phyloP scores from a whole-genome alignment of 2,888 invertebrate species.

The Coenonympha arcania region DNA sequence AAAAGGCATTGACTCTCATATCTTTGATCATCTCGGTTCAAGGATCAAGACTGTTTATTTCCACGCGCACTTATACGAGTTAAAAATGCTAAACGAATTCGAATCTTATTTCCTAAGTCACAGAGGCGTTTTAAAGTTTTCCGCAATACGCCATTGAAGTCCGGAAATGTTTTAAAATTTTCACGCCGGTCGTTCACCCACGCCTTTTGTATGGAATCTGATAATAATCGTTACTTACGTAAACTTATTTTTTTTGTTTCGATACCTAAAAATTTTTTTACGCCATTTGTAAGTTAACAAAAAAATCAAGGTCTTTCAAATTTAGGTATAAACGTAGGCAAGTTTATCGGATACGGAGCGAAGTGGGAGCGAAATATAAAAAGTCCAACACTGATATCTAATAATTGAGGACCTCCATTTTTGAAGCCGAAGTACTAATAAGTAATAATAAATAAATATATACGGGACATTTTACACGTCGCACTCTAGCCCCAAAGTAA shows the following conservation, averaged over 20 bases:
- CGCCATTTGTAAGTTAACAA: too few relatives aligned
- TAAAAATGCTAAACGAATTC: slow-evolving; percentile 25
- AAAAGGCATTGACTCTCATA: slow-evolving; percentile 41
- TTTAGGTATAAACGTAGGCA: too few relatives aligned
- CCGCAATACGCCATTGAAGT: neutral
- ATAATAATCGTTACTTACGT: neutral
- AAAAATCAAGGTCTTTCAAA: too few relatives aligned
- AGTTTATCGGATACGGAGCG: too few relatives aligned
- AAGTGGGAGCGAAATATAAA: too few relatives aligned
- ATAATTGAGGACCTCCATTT: too few relatives aligned
- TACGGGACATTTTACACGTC: too few relatives aligned
- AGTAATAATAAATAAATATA: too few relatives aligned
- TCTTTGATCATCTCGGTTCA: slow-evolving; percentile 39
- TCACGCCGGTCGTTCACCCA: slow-evolving; percentile 32
- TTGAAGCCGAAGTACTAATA: too few relatives aligned
- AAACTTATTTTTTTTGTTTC: neutral
- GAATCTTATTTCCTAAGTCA: slow-evolving; percentile 10
- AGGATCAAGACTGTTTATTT: slow-evolving; percentile 36
- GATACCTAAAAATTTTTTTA: neutral
- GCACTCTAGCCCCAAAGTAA: too few relatives aligned
- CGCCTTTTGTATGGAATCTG: neutral
- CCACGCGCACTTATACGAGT: slow-evolving; percentile 15
- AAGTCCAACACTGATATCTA: too few relatives aligned
- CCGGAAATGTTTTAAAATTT: slow-evolving; percentile 32
- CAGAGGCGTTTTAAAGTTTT: slow-evolving; percentile 13